These are phyloP conservation scores for Nerophis ophidion DNA, from an alignment of 2,113 vertebrate genomes.

Conservation along the genomic window DNA sequence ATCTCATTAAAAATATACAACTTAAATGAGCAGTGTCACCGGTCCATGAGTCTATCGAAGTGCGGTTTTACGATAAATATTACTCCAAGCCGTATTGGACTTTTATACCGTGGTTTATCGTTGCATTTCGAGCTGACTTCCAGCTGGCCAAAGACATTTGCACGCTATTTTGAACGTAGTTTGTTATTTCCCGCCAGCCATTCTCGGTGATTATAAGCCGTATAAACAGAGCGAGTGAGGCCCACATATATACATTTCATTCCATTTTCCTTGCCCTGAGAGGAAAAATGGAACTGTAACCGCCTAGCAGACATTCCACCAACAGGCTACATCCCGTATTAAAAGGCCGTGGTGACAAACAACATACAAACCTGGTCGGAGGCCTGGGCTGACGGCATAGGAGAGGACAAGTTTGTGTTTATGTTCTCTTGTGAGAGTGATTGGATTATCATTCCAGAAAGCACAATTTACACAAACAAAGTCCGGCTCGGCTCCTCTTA, in stretches of 20 bases:
- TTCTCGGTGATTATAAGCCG: constrained; percentile 19
- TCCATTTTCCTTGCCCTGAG: constrained; percentile 42
- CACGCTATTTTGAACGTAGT: background rate
- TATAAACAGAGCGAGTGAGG: constrained; percentile 32
- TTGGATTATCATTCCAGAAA: constrained; percentile 33
- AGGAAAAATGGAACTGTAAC: constrained; percentile 55
- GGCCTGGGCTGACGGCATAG: constrained; percentile 21
- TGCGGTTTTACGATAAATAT: no score
- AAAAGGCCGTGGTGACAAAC: constrained; percentile 17
- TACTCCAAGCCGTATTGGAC: no score
- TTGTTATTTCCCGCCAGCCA: constrained; percentile 3
- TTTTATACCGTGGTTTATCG: no score
- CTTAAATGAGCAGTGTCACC: no score
- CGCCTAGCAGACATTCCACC: constrained; percentile 60
- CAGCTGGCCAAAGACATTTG: background rate
- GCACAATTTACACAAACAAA: constrained; percentile 98
- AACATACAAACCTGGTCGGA: constrained; percentile 15
- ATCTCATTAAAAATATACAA: no score
- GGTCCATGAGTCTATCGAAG: no score
- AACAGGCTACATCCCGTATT: constrained; percentile 34
- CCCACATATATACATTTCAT: constrained; percentile 42
- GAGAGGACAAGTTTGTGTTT: constrained; percentile 23
- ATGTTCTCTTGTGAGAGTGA: constrained; percentile 30
- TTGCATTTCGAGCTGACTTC: no score
- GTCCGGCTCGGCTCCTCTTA: constrained; percentile 93